phyloP scores from a whole-genome alignment of 2,113 vertebrate species.

The Daubentonia madagascariensis region DNA sequence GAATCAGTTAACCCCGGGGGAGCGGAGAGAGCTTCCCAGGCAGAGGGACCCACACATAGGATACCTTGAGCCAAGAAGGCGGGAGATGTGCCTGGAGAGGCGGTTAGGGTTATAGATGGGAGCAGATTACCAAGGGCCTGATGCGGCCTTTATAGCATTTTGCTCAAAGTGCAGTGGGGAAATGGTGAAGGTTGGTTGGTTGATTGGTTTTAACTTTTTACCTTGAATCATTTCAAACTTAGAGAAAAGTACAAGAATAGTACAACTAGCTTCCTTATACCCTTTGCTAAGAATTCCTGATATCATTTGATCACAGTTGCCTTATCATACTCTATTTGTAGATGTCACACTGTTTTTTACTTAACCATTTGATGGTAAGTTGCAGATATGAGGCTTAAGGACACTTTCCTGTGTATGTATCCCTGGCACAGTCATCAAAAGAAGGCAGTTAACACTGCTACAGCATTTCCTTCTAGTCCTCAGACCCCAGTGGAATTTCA shows the following conservation, averaged over 20 bases:
- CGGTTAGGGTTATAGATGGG: not conserved
- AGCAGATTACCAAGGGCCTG: too few species aligned
- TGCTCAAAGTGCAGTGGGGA: not conserved
- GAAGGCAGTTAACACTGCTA: fast-evolving
- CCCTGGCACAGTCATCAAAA: not conserved
- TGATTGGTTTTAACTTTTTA: not conserved
- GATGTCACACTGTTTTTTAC: not conserved
- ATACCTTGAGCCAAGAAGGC: not conserved
- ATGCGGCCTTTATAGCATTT: not conserved
- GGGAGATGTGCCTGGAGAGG: not conserved
- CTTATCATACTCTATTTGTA: not conserved
- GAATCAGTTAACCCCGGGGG: not conserved
- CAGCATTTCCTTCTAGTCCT: not conserved
- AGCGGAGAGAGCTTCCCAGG: not conserved
- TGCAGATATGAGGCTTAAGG: not conserved
- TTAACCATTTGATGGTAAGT: not conserved
- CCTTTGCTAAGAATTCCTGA: not conserved
- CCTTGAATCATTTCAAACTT: not conserved
- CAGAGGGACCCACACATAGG: not conserved
- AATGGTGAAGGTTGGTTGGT: not conserved
- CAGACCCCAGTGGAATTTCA: not conserved
- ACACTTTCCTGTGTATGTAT: not conserved
- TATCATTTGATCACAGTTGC: fast-evolving
- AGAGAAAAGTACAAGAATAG: not conserved
- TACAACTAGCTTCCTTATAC: not conserved